A percentile compares a stretch with the other conserved stretches of the same genome.
These are phyloP conservation scores for Archegozetes longisetosus DNA, from an alignment of 1,140 invertebrate species.

Conservation along the genomic window DNA sequence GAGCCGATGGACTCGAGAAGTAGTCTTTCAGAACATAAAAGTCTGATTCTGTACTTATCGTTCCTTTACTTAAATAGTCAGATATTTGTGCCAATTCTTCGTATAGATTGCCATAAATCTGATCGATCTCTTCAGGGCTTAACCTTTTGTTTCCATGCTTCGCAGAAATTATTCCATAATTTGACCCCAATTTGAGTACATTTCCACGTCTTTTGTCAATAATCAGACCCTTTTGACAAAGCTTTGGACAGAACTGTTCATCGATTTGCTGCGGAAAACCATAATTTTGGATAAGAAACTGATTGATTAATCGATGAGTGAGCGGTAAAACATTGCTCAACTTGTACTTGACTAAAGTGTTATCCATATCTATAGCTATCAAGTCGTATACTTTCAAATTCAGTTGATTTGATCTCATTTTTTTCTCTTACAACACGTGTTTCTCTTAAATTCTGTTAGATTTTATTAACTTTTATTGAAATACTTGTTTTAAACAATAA, in stretches of 20 bases:
- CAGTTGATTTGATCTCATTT: no score
- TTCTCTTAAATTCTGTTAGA: no score
- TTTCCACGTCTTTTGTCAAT: slow-evolving; percentile 56
- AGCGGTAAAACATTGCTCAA: slow-evolving; percentile 42
- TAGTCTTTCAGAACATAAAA: slow-evolving; percentile 53
- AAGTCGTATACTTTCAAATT: slow-evolving; percentile 42
- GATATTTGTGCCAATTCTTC: not conserved
- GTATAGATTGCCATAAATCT: not conserved
- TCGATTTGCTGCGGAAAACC: slow-evolving; percentile 32
- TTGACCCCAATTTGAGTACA: slow-evolving; percentile 42
- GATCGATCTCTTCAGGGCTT: slow-evolving; percentile 11
- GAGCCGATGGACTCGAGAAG: slow-evolving; percentile 49
- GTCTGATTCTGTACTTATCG: slow-evolving; percentile 35
- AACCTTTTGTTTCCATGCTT: slow-evolving; percentile 50
- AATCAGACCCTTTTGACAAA: slow-evolving; percentile 54
- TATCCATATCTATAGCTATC: slow-evolving; percentile 62
- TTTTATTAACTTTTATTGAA: no score
- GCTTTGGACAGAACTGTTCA: slow-evolving; percentile 33
- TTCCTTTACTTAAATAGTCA: slow-evolving; percentile 36
- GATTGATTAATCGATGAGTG: slow-evolving; percentile 45
- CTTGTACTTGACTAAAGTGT: slow-evolving; percentile 50
- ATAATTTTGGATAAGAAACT: slow-evolving; percentile 25
- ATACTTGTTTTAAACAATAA: no score
- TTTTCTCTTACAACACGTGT: no score
- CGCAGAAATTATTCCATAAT: slow-evolving; percentile 45